Evolutionary conservation across 2,888 invertebrate genomes (phyloP).

Genomic region (Digitonthophagus gazella): DNA sequence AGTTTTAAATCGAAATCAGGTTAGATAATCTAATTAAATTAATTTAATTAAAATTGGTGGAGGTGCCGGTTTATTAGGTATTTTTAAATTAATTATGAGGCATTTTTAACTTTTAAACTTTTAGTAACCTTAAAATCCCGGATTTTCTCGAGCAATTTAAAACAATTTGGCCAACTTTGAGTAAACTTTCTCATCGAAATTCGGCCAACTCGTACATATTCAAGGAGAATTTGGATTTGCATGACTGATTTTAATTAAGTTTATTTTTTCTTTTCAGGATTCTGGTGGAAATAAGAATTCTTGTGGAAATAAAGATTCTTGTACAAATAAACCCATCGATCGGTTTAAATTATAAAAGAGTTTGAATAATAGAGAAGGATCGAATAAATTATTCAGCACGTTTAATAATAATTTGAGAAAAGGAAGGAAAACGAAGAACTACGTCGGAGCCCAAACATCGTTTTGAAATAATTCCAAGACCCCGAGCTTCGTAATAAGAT

Average conservation of each 20-base stretch:
- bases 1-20: neutral
- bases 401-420: no score
- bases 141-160: neutral
- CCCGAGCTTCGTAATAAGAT: neutral
- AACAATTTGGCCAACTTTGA: neutral
- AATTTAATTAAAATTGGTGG: no score
- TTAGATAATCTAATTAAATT: no score
- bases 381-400: neutral
- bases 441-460: neutral
- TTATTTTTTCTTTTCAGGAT: neutral
- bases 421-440: neutral
- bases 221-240: neutral
- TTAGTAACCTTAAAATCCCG: neutral
- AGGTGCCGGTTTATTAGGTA: neutral
- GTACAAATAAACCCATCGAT: neutral
- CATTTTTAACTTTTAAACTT: no score
- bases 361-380: neutral
- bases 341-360: neutral
- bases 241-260: neutral
- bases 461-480: neutral
- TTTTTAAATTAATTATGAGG: no score
- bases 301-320: no score
- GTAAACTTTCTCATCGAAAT: neutral
- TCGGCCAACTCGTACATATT: neutral
- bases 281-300: no score